Evolutionary conservation across 2,113 vertebrate genomes (phyloP).

Genomic region (Isurus oxyrinchus): DNA sequence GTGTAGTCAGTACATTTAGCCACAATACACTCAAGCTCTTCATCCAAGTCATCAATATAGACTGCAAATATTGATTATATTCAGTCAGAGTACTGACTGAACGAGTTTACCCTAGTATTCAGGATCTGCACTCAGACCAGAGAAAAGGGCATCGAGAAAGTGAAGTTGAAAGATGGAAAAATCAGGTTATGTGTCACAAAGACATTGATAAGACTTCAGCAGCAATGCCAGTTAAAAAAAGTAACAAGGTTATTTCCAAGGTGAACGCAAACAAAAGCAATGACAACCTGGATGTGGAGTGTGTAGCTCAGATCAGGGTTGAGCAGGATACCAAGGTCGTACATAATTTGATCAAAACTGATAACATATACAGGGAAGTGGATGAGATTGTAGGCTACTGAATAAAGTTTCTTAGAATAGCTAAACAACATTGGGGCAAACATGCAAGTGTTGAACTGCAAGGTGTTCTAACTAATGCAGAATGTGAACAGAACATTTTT

Average conservation of each 20-base stretch:
- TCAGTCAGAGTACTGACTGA: not conserved
- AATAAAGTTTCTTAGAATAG: not conserved
- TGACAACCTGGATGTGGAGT: not conserved
- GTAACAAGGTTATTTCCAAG: not conserved
- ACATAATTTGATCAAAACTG: not conserved
- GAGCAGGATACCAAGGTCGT: not conserved
- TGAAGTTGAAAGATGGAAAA: not conserved
- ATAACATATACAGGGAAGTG: not conserved
- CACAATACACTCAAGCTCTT: not conserved
- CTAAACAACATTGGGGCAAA: not conserved
- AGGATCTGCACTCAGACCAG: not conserved
- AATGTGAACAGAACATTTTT: not conserved
- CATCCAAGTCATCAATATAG: not conserved
- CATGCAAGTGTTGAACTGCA: not conserved
- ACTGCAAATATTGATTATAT: not conserved
- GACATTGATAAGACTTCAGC: not conserved
- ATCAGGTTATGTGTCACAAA: not conserved
- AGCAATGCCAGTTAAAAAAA: not conserved
- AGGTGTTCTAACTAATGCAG: not conserved
- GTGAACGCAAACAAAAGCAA: not conserved
- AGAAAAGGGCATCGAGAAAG: not conserved
- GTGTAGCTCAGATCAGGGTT: not conserved
- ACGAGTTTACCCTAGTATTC: not conserved
- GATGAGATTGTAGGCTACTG: not conserved
- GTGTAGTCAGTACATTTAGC: not conserved